Evolutionary conservation across 2,888 invertebrate genomes (phyloP).

Genomic region (Troglohyphantes excavatus): DNA sequence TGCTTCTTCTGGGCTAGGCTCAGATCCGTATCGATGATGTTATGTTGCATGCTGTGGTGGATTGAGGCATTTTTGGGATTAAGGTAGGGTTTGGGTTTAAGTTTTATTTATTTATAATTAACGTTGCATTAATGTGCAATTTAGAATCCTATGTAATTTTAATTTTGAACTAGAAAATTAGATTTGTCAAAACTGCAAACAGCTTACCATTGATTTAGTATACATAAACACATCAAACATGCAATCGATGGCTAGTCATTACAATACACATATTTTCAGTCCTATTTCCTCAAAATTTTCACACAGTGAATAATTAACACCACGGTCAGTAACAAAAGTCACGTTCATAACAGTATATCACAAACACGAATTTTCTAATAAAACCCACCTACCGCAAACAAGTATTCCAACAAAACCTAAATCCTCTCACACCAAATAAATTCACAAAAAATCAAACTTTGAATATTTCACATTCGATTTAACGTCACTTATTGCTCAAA

Average conservation of each 20-base stretch:
- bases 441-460: background rate
- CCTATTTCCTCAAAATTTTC: background rate
- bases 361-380: background rate
- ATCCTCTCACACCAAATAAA: background rate
- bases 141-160: background rate
- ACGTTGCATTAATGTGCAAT: background rate
- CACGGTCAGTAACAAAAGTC: background rate
- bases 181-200: background rate
- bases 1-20: background rate
- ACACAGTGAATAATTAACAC: background rate
- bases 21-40: background rate
- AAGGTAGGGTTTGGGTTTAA: background rate
- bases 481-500: constrained; percentile 51
- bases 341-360: background rate
- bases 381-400: background rate
- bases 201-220: background rate
- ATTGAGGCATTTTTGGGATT: background rate
- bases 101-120: background rate
- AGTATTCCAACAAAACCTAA: background rate
- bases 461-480: constrained; percentile 2
- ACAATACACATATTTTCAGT: background rate
- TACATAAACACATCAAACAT: background rate
- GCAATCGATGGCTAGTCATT: background rate
- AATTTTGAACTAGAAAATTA: background rate
- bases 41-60: constrained; percentile 2